Evolutionary conservation across 2,888 invertebrate genomes (phyloP).

Genomic region (Subacronicta megacephala): DNA sequence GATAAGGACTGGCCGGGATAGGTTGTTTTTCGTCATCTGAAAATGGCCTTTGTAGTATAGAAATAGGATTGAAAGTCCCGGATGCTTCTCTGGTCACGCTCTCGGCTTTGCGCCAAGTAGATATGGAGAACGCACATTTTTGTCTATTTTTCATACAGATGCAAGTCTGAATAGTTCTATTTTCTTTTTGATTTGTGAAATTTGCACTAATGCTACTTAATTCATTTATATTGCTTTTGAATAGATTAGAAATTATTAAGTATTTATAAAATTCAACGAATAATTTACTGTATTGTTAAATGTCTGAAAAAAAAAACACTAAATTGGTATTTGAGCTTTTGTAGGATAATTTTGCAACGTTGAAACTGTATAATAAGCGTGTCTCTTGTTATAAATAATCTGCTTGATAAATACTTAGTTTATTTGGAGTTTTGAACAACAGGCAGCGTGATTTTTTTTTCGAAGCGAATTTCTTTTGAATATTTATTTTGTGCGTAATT

Average conservation of each 20-base stretch:
- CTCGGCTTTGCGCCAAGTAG: constrained; percentile 73
- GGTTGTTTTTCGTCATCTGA: constrained; percentile 13
- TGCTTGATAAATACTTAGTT: neutral
- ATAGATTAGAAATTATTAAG: constrained; percentile 28
- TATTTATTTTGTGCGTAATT: no score
- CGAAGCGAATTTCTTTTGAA: neutral
- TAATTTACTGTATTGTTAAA: constrained; percentile 1
- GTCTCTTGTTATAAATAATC: neutral
- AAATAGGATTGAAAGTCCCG: constrained; percentile 27
- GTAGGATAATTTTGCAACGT: neutral
- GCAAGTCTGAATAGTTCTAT: constrained; percentile 69
- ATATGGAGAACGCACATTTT: constrained; percentile 75
- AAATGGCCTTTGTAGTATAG: constrained; percentile 27
- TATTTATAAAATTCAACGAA: constrained; percentile 18
- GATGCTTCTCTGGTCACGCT: constrained; percentile 14
- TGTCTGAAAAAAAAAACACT: neutral
- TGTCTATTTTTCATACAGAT: constrained; percentile 72
- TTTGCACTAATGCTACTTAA: constrained; percentile 23
- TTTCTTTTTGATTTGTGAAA: constrained; percentile 42
- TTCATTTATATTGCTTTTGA: no score
- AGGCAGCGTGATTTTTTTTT: neutral
- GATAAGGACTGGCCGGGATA: constrained; percentile 60
- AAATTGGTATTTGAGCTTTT: neutral
- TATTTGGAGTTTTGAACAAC: neutral
- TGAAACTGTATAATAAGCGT: no score